Conservation (phyloP, 2,797 vertebrate species). For the Gymnoscopelus microlampas region DNA sequence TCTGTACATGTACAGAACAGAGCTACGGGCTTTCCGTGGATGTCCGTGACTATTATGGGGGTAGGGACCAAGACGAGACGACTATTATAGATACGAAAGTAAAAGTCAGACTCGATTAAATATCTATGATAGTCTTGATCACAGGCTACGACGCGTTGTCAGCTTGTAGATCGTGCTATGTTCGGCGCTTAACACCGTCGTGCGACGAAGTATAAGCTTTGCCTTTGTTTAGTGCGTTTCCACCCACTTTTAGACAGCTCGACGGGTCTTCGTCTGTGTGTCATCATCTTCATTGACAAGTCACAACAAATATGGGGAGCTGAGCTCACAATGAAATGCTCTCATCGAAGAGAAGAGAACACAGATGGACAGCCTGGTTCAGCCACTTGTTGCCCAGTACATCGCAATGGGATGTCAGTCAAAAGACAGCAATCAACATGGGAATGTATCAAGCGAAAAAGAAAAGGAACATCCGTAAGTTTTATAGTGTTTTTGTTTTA, state of each 20-base stretch:
- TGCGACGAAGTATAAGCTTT: too few species aligned
- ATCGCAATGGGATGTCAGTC: constrained; percentile 82
- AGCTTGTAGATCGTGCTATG: too few species aligned
- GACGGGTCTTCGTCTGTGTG: constrained; percentile 70
- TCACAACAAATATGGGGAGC: constrained; percentile 72
- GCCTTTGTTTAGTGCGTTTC: constrained; percentile 37
- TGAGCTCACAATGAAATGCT: constrained; percentile 71
- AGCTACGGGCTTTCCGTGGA: too few species aligned
- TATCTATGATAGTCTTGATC: too few species aligned
- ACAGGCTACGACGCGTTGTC: too few species aligned
- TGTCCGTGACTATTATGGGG: too few species aligned
- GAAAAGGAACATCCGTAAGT: constrained; percentile 80
- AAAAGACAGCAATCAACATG: constrained; percentile 72
- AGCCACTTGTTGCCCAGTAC: constrained; percentile 83
- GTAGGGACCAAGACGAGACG: too few species aligned
- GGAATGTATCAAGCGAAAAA: constrained; percentile 71
- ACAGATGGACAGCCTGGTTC: constrained; percentile 83
- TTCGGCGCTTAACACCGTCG: too few species aligned
- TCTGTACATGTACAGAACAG: too few species aligned
- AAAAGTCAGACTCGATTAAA: too few species aligned
- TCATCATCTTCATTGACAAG: constrained; percentile 66
- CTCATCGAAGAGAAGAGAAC: constrained; percentile 72
- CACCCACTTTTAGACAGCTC: constrained; percentile 70
- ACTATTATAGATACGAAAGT: too few species aligned
- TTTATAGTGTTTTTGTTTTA: constrained; percentile 36